Base-by-base conservation (phyloP, 2,113 vertebrate genomes). In the Chaetorhynchus papuensis region DNA sequence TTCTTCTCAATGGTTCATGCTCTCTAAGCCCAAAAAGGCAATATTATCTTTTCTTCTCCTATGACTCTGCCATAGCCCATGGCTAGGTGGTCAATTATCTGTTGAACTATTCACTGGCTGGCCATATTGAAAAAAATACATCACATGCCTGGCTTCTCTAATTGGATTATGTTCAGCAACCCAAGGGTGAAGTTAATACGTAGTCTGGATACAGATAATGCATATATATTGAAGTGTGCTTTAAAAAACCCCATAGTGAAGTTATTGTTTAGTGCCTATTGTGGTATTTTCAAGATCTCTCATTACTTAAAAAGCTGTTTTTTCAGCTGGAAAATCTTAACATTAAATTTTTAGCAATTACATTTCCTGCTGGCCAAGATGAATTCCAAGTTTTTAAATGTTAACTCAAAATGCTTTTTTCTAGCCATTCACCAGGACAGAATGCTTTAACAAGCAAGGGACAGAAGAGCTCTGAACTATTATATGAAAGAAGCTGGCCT, bases 291-390 rank as follows among this genome's bases (percentile, higher is more conserved):
- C 60, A 81, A 95, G 83, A 81, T 78, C 76, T 71, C 82, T 95
- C 90, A 75, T 84, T 71, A 87, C 72, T 87, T 93, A 90, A 97
- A 96, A 70, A 93, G 90, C 56, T 96, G 70, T n/a, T 79, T 93
- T 92, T 95, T 94, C 94, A 96, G 80, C 77, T 94, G 88, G 79
- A 96, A 97, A 96, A 96, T 92, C 68, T 96, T 97, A 89, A 89
- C 89, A 94, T 94, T 87, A 96, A 94, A 89, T 93, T 85, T 87
- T 90, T 89, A 92, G 72, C 77, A 83, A 81, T 90, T 91, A 75
- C 56, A 85, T 94, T 92, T 93, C 82, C 78, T 92, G 64, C 64
- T 89, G 79, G 94, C 47, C 31, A 87, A 89, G 75, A 53, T 68
- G 77, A 93, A 72, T 95, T 71, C 90, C 80, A n/a, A 49, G 71